Evolutionary conservation across 2,797 vertebrate species (phyloP).

Genomic region (Sebastes iracundus): DNA sequence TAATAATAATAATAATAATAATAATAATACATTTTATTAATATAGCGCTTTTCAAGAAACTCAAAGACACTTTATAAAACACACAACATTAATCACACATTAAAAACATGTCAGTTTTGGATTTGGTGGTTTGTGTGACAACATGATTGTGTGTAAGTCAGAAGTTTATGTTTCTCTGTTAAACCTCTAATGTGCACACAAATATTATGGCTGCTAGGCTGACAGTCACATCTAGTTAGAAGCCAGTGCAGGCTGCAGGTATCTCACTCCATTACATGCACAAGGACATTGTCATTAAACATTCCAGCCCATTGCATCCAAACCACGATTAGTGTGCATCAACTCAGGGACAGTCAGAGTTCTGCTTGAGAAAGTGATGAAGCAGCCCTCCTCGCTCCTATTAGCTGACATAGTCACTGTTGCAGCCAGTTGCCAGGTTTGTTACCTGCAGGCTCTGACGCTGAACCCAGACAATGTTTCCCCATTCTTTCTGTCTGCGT

Average conservation of each 20-base stretch:
- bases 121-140: not conserved
- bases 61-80: too few relatives aligned
- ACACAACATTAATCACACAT: too few relatives aligned
- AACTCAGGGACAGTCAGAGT: slow-evolving; percentile 6
- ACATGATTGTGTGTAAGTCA: not conserved
- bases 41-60: too few relatives aligned
- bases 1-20: too few relatives aligned
- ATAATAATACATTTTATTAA: too few relatives aligned
- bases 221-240: not conserved
- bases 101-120: not conserved
- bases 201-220: not conserved
- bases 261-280: not conserved
- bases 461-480: slow-evolving; percentile 26
- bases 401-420: slow-evolving; percentile 21
- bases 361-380: slow-evolving; percentile 31
- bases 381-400: slow-evolving; percentile 15
- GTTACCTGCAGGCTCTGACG: slow-evolving; percentile 7
- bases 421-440: slow-evolving; percentile 20
- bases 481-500: not conserved
- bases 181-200: not conserved
- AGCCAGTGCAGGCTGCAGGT: not conserved
- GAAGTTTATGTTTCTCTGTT: not conserved
- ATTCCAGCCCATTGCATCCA: slow-evolving; percentile 3
- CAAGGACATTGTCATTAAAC: slow-evolving; percentile 20
- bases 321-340: slow-evolving; percentile 2